phyloP scores from a whole-genome alignment of 2,888 invertebrate species.

The Leptinotarsa juncta region DNA sequence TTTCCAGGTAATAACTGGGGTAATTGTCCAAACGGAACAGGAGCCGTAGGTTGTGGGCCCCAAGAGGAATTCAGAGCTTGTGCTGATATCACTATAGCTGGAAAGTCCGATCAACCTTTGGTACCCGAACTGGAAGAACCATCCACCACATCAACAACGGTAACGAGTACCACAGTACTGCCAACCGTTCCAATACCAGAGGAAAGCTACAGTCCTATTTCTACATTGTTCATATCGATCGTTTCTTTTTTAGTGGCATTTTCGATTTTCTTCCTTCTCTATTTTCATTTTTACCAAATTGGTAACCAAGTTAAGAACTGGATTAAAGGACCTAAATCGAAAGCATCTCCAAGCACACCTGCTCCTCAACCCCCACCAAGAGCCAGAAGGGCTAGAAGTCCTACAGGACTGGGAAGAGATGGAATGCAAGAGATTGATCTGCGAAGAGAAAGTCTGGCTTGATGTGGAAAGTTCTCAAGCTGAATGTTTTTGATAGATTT shows the following conservation, averaged over 20 bases:
- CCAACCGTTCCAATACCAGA: constrained; percentile 54
- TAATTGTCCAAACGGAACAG: constrained; percentile 77
- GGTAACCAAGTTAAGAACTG: constrained; percentile 75
- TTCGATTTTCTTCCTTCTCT: constrained; percentile 75
- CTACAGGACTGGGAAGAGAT: constrained; percentile 25
- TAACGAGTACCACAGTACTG: constrained; percentile 59
- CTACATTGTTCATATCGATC: constrained; percentile 73
- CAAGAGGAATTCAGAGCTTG: constrained; percentile 91
- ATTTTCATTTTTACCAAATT: constrained; percentile 82
- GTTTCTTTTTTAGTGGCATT: constrained; percentile 76
- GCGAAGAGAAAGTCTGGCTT: constrained; percentile 48
- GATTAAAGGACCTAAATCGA: constrained; percentile 58
- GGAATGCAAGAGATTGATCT: constrained; percentile 53
- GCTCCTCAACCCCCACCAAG: constrained; percentile 60
- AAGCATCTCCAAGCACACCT: constrained; percentile 26
- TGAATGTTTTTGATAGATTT: not conserved
- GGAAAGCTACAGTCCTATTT: constrained; percentile 66
- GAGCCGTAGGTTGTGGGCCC: constrained; percentile 87
- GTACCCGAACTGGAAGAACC: constrained; percentile 57
- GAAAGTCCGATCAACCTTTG: constrained; percentile 66
- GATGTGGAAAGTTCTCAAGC: constrained; percentile 1
- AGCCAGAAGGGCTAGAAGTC: constrained; percentile 48
- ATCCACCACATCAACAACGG: constrained; percentile 60
- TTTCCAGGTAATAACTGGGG: constrained; percentile 80
- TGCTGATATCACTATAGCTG: constrained; percentile 81